These are phyloP conservation scores for Lepus americanus DNA, from an alignment of 2,113 vertebrate genomes.

Conservation along the genomic window DNA sequence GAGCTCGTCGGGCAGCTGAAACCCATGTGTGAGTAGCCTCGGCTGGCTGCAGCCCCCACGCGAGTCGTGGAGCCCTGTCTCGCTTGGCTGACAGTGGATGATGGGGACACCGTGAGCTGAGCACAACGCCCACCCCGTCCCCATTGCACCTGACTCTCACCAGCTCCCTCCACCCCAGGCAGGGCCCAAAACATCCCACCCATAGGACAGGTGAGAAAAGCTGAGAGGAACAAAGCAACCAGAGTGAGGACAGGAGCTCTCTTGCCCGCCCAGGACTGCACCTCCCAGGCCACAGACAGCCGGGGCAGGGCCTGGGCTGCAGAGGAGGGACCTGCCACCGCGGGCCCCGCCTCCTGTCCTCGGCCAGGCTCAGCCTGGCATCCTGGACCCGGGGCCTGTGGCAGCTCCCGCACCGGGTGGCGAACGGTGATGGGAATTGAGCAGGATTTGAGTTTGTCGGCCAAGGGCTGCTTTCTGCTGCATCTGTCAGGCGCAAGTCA, in stretches of 20 bases:
- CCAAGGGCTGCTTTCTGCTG: slow-evolving; percentile 9
- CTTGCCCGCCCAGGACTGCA: fast-evolving
- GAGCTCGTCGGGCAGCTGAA: slow-evolving; percentile 99
- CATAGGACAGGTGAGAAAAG: fast-evolving
- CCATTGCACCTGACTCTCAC: fast-evolving
- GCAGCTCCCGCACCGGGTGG: background rate
- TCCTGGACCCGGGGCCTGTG: background rate
- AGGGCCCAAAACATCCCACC: background rate
- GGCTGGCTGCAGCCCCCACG: background rate
- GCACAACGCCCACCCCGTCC: fast-evolving
- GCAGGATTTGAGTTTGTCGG: slow-evolving; percentile 42
- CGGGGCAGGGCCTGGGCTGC: background rate
- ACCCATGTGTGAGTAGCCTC: slow-evolving; percentile 97
- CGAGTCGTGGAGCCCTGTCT: fast-evolving
- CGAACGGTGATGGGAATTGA: background rate
- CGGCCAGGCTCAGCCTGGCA: background rate
- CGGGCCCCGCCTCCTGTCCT: background rate
- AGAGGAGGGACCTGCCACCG: fast-evolving
- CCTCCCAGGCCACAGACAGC: background rate
- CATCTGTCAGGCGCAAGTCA: slow-evolving; percentile 63
- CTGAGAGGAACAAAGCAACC: background rate
- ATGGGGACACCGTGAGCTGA: background rate
- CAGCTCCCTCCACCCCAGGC: fast-evolving
- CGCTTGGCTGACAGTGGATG: fast-evolving
- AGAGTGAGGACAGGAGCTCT: fast-evolving